These are phyloP conservation scores for Vireo altiloquus DNA, from an alignment of 2,113 vertebrate genomes.

Conservation along the genomic window DNA sequence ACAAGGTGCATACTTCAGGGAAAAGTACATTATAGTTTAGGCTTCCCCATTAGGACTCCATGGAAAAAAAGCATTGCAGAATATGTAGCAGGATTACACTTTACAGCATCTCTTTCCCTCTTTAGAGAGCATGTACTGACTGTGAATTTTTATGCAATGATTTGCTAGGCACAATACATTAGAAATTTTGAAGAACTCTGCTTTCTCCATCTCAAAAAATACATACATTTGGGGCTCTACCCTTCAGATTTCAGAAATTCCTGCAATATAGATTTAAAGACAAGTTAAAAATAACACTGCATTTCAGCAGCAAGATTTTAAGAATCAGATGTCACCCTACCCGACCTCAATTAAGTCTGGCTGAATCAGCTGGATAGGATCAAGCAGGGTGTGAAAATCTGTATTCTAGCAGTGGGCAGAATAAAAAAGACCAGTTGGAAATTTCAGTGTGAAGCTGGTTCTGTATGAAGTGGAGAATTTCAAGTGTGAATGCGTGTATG, in stretches of 20 bases:
- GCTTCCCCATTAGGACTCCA: not conserved
- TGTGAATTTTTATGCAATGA: not conserved
- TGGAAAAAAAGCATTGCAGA: not conserved
- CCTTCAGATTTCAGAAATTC: not conserved
- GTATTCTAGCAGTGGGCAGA: not conserved
- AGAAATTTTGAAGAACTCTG: not conserved
- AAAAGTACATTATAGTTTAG: not conserved
- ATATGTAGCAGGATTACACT: not conserved
- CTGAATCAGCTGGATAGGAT: constrained; percentile 16
- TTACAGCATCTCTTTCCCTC: not conserved
- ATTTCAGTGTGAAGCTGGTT: constrained; percentile 9
- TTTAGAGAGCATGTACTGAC: not conserved
- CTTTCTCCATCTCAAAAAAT: not conserved
- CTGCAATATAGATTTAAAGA: not conserved
- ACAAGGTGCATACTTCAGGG: not conserved
- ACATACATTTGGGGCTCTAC: not conserved
- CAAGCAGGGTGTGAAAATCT: constrained; percentile 34
- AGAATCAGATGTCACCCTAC: constrained; percentile 21
- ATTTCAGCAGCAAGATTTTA: constrained; percentile 4
- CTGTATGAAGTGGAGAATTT: constrained; percentile 77
- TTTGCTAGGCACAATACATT: not conserved
- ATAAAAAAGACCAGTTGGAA: constrained; percentile 14
- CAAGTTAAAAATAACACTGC: not conserved
- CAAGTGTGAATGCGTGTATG: constrained; percentile 73
- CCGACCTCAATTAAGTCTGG: not conserved